Evolutionary conservation across 2,888 invertebrate species (phyloP).

Genomic region (Oconnorella tubifera): DNA sequence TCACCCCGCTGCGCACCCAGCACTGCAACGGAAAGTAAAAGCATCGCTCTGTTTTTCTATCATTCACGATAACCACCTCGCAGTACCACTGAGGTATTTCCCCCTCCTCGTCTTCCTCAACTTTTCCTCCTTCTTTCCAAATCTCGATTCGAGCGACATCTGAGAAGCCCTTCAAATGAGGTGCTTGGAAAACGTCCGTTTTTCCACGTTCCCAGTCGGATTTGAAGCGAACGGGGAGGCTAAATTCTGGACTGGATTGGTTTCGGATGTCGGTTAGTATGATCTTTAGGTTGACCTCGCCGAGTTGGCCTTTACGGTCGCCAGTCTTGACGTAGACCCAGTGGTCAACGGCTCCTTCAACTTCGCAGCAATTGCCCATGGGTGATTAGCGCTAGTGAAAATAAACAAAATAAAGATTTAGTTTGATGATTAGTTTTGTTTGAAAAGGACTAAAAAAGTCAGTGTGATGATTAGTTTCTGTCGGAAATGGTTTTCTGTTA

Average conservation of each 20-base stretch:
- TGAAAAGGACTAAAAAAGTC: no score
- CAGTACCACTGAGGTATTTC: conserved; percentile 54
- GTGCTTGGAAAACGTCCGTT: conserved; percentile 46
- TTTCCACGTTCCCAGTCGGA: conserved; percentile 53
- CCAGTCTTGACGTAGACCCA: conserved; percentile 56
- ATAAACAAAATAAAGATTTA: no score
- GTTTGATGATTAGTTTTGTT: no score
- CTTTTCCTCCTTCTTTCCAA: conserved; percentile 49
- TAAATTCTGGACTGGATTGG: conserved; percentile 44
- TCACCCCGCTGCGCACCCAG: conserved; percentile 52
- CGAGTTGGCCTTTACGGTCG: conserved; percentile 54
- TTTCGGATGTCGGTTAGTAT: conserved; percentile 52
- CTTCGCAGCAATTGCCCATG: conserved; percentile 39
- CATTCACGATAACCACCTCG: conserved; percentile 45
- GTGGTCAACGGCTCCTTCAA: conserved; percentile 38
- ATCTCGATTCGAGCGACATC: conserved; percentile 48
- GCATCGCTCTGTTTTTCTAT: conserved; percentile 38
- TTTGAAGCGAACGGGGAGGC: conserved; percentile 49
- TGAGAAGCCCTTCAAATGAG: conserved; percentile 33
- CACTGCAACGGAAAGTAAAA: conserved; percentile 55
- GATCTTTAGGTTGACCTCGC: conserved; percentile 56
- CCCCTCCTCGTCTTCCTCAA: conserved; percentile 25
- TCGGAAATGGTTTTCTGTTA: no score
- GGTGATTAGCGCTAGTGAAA: no score
- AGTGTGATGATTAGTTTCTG: no score